Base-by-base conservation (phyloP, 2,888 invertebrate species). In the Hypena proboscidalis region DNA sequence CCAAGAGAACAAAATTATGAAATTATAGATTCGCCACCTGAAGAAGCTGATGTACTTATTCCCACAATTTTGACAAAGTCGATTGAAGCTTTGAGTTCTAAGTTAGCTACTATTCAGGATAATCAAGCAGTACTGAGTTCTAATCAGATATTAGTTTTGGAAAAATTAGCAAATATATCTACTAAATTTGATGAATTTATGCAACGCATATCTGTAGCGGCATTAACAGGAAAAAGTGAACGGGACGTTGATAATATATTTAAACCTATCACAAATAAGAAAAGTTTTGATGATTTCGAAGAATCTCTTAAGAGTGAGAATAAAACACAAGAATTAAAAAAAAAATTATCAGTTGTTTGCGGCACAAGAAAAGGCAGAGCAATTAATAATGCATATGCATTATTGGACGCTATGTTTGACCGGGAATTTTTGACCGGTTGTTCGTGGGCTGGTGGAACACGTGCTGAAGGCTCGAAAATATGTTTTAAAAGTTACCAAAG, bases 401-500 rank as follows among this genome's bases (percentile, higher is more conserved):
- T 41, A 33, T n/a, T 14, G 8, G 40, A 41, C 26, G 44, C 27
- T 7, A 32, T 44, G 37, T 44, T 44, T 44, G 31, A 30, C 27
- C 33, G 34, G 33, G 19, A 25, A 25, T 43, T 43, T 21, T 25
- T 43, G 20, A 36, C 9, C 19, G 22, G 32, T 30, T 44, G 44
- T 26, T 44, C 44, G 13, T 37, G 44, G 44, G 44, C 41, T 30
- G 41, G 41, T 6, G 35, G 37, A 31, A 33, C 44, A 15, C 30
- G 26, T 10, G 30, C 11, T 13, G 23, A 30, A 8, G 19, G 25
- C 37, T 20, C 37, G 10, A 42, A 42, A 34, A 35, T 34, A 9
- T 42, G 41, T 22, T 42, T 42, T 21, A 35, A 42, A 42, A 34
- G 27, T 22, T 35, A 29, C 27, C 10, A 25, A 25, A 20, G 23